A percentile compares a stretch with the other conserved stretches of the same genome.
Conservation (phyloP, 2,797 vertebrate species). For the Myripristis jacobus region DNA sequence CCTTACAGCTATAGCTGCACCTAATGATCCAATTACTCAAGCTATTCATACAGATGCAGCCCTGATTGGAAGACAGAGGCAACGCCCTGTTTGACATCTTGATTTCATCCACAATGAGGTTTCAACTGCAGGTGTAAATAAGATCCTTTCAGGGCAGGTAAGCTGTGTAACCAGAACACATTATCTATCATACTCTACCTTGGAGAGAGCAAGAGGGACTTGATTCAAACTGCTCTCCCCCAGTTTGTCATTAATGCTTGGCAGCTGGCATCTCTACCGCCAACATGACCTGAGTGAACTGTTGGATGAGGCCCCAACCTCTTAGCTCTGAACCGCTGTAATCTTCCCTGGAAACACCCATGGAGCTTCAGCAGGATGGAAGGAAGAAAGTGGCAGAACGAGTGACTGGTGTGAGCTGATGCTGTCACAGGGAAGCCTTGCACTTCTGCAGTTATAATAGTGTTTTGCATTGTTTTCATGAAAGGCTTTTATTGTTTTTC, state of each 20-base stretch:
- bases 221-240: slow-evolving; percentile 52
- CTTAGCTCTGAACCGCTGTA: background rate
- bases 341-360: slow-evolving; percentile 2
- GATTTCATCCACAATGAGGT: background rate
- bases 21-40: background rate
- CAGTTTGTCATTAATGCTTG: slow-evolving; percentile 36
- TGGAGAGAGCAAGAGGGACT: slow-evolving; percentile 32
- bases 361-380: background rate
- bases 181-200: slow-evolving; percentile 20
- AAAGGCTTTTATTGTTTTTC: background rate
- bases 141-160: slow-evolving; percentile 21
- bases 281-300: slow-evolving; percentile 9
- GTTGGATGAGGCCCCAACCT: slow-evolving; percentile 1
- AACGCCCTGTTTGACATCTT: background rate
- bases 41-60: background rate
- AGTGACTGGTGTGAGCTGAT: background rate
- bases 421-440: background rate
- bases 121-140: slow-evolving; percentile 9
- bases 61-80: background rate
- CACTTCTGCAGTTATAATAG: background rate
- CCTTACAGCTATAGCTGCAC: background rate
- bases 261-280: slow-evolving; percentile 28
- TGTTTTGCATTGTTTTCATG: background rate
- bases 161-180: slow-evolving; percentile 36
- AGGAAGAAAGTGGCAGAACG: background rate